Base-by-base conservation (phyloP, 2,888 invertebrate species). In the Drosophila greeni region DNA sequence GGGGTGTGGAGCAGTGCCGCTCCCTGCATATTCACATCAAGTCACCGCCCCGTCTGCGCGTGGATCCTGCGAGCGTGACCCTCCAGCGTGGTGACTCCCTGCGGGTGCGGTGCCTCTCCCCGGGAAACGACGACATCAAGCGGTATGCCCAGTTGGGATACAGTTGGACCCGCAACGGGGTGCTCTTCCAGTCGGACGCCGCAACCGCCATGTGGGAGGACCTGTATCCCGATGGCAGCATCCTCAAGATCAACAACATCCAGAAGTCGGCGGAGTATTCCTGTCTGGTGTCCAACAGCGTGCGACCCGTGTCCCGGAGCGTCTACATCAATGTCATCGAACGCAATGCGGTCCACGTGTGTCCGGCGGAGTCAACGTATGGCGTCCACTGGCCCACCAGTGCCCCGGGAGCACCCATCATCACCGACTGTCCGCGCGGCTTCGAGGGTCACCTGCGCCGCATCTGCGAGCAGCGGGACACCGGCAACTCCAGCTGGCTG, bases 191-290 rank as follows among this genome's bases (percentile, higher is more conserved):
- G 47, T 91, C 95, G 64, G 92, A 92, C 53, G 94, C 94, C 0
- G 93, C 93, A 7, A 91, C 91, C n/a, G 94, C 94, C 80, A 94
- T 94, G 75, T 95, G 95, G 93, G 95, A 96, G 85, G 95, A 95
- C 83, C 90, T 96, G 26, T 94, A 93, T 86, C 95, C 95, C 0
- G 93, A 94, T 61, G 96, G 96, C 9, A 95, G 94, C 81, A 94
- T 96, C 56, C 89, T 96, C 6, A 94, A 94, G 85, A 92, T 96
- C 29, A 93, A 92, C 75, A 94, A 93, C 76, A 92, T 94, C 45
- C 94, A 94, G 93, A 94, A 93, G 91, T 94, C 94, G 0, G 92
- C 93, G 0, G 92, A 92, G 74, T 95, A 94, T 82, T 92, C 94
- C 0, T 95, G 95, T 84, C 91, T 94, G 82, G 94, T 94, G 0